Evolutionary conservation across 1,140 invertebrate genomes (phyloP).

Genomic region (Cataglyphis hispanica): DNA sequence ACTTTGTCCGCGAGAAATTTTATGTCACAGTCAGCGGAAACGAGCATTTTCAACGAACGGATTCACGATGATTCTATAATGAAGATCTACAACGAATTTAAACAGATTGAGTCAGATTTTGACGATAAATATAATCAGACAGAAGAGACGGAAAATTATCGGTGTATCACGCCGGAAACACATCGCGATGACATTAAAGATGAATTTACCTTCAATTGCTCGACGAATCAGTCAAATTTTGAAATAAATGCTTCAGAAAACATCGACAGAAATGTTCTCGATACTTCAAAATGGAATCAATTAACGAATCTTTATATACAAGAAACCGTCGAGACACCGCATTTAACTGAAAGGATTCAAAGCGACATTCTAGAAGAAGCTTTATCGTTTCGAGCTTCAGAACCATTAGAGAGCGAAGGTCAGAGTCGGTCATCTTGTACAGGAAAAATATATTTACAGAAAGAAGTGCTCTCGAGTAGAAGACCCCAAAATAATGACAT

Average conservation of each 20-base stretch:
- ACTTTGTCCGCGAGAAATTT: conserved; percentile 26
- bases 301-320: not conserved
- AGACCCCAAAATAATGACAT: too few species aligned
- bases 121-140: not conserved
- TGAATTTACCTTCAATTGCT: not conserved
- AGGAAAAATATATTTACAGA: not conserved
- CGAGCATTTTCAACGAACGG: not conserved
- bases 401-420: conserved; percentile 19
- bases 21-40: not conserved
- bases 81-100: conserved; percentile 6
- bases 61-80: not conserved
- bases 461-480: not conserved
- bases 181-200: not conserved
- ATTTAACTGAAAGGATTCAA: not conserved
- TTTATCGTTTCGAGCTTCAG: conserved; percentile 23
- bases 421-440: conserved; percentile 12
- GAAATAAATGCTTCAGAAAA: not conserved
- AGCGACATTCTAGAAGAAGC: conserved; percentile 4
- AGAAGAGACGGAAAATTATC: not conserved
- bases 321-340: not conserved
- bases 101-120: not conserved
- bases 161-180: not conserved
- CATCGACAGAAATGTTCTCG: not conserved
- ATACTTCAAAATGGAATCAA: not conserved
- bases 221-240: not conserved